Evolutionary conservation across 2,888 invertebrate species (phyloP), one percentile per base, ranked within the genome.

Genomic region (Metellina segmentata): DNA sequence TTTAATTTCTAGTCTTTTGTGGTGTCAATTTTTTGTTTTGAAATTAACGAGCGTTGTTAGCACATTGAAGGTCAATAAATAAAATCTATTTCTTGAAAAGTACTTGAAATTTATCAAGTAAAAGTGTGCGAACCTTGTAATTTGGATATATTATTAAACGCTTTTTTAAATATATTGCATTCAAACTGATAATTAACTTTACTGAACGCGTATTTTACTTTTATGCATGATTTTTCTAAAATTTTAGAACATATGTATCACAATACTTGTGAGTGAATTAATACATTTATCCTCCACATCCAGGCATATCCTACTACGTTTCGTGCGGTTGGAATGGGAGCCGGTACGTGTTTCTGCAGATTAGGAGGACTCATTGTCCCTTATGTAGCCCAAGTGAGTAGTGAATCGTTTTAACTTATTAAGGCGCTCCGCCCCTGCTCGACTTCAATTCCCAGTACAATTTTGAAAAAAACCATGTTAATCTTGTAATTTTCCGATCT

Each of bases 231-330:
- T 69, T 69, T 69, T 7, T 16, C 69, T n/a, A 5, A 0, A 5
- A 16, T 2, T 6, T n/a, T 16, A 11, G 7, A 5, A 69, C 4
- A 16, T 6, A 16, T 69, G n/a, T 6, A 4, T 34, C 34, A 34
- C 34, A 34, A 34, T 34, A 34, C 4, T 9, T 20, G 11, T 5
- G 0, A 74, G 20, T 49, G 16, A 1, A 48, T 0, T 82, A 34
- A 11, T 34, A n/a, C 7, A 61, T 7, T 69, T 19, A 34, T 34
- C 4, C 34, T 34, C 1, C 34, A 34, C 34, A 2, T 49, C 19
- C n/a, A 92, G 85, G 79, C 85, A 11, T 92, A 88, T 85, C 89
- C 89, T 0, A 92, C 89, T 34, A 89, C 89, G 16, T 20, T 89
- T 2, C 20, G 91, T 9, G 91, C 91, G 13, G 53, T 87, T 53